Percentiles rank a stretch among this genome's conserved stretches.
These are phyloP conservation scores for Ramphastos sulfuratus DNA, from an alignment of 2,113 vertebrate species.

Conservation along the genomic window DNA sequence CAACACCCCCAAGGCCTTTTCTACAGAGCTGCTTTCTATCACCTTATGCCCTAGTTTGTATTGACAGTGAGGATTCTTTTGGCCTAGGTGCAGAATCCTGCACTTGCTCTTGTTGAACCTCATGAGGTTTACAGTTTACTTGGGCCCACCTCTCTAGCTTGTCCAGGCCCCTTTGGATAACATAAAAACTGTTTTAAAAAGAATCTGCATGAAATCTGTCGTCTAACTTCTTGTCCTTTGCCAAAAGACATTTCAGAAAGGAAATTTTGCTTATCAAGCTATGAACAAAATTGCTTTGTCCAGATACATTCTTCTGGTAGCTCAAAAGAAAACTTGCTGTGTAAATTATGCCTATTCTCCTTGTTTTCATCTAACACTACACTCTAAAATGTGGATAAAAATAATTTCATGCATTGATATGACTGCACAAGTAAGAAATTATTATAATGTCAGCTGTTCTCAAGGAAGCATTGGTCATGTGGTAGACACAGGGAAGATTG, in stretches of 20 bases:
- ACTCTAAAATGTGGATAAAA: neutral
- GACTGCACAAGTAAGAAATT: neutral
- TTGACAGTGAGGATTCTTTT: too few relatives aligned
- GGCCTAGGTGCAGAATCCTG: too few relatives aligned
- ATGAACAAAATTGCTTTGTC: neutral
- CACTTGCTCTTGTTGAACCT: too few relatives aligned
- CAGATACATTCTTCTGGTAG: neutral
- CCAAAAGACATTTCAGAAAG: neutral
- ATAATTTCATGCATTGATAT: neutral
- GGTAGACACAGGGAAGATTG: neutral
- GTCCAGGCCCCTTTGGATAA: too few relatives aligned
- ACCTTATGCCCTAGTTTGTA: too few relatives aligned
- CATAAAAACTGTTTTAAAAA: neutral
- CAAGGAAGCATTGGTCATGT: neutral
- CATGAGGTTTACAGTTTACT: too few relatives aligned
- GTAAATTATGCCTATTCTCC: neutral
- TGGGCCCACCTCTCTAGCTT: too few relatives aligned
- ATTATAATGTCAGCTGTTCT: neutral
- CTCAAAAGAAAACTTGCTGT: neutral
- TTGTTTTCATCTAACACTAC: neutral
- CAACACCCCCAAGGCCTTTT: too few relatives aligned
- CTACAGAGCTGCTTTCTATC: too few relatives aligned
- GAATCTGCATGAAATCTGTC: neutral
- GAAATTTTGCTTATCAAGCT: neutral
- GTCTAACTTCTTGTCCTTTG: neutral